A percentile compares a stretch with the other conserved stretches of the same genome.
These are phyloP conservation scores for Sminthopsis crassicaudata DNA, from an alignment of 2,113 vertebrate genomes.

Conservation along the genomic window DNA sequence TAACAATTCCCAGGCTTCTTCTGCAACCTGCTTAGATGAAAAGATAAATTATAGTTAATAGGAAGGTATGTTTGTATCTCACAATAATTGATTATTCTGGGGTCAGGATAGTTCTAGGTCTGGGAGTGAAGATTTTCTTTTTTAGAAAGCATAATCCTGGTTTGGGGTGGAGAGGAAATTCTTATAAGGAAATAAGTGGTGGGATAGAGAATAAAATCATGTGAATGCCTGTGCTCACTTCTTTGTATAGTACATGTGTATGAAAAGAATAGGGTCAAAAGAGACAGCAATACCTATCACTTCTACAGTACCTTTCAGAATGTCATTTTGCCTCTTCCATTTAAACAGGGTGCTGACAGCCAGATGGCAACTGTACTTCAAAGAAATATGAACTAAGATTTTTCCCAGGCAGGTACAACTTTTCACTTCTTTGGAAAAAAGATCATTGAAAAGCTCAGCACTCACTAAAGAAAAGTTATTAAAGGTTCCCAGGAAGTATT, in stretches of 20 bases:
- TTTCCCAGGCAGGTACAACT: neutral
- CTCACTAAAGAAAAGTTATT: neutral
- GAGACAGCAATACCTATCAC: neutral
- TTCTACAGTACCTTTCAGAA: neutral
- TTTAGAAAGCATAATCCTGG: neutral
- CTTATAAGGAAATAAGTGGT: fast-evolving
- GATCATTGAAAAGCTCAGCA: neutral
- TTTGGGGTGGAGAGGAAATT: neutral
- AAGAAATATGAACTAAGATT: neutral
- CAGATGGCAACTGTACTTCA: neutral
- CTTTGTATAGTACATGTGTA: neutral
- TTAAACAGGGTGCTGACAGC: neutral
- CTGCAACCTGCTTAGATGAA: too few relatives aligned
- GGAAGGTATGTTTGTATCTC: neutral
- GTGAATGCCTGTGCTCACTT: neutral
- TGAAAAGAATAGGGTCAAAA: neutral
- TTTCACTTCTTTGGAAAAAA: neutral
- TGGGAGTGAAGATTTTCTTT: neutral
- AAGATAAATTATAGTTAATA: neutral
- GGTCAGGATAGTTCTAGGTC: neutral
- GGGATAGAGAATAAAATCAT: fast-evolving
- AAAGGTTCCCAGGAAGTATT: neutral
- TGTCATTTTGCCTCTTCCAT: neutral
- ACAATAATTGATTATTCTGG: neutral
- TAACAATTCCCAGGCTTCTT: too few relatives aligned